Percentiles rank a stretch among this genome's conserved stretches.
These are phyloP conservation scores for Drosophila gaucha DNA, from an alignment of 2,888 invertebrate genomes.

Conservation along the genomic window DNA sequence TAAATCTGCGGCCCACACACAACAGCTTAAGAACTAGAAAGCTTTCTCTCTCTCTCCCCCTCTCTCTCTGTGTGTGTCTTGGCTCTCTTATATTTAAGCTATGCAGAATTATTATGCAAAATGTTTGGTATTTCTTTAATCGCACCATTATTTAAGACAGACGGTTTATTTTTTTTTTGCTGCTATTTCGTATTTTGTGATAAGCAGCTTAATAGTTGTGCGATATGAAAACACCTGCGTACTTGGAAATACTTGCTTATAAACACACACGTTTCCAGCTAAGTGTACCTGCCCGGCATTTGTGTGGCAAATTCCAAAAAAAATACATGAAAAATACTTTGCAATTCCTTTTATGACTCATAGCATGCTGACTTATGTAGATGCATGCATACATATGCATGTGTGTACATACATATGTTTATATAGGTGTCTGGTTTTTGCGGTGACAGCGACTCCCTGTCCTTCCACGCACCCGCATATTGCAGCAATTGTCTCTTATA, in stretches of 20 bases:
- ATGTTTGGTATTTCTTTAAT: slow-evolving; percentile 12
- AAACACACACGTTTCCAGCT: slow-evolving; percentile 6
- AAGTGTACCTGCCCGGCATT: neutral
- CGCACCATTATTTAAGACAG: slow-evolving; percentile 10
- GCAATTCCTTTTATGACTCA: slow-evolving; percentile 26
- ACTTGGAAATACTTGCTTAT: slow-evolving; percentile 10
- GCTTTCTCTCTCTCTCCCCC: slow-evolving; percentile 5
- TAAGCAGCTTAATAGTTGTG: slow-evolving; percentile 16
- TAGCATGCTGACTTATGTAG: neutral
- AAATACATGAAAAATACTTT: neutral
- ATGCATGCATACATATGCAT: neutral
- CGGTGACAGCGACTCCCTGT: neutral
- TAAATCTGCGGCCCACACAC: slow-evolving; percentile 26
- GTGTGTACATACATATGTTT: neutral
- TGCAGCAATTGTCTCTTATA: slow-evolving; percentile 22
- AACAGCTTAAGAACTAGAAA: slow-evolving; percentile 18
- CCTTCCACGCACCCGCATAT: slow-evolving; percentile 31
- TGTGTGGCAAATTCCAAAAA: neutral
- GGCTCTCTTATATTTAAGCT: neutral
- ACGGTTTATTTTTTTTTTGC: neutral
- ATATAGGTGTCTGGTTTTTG: neutral
- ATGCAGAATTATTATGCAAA: neutral
- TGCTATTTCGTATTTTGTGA: slow-evolving; percentile 17
- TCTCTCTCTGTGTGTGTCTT: neutral
- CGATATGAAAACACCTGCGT: slow-evolving; percentile 41